Base-by-base conservation (phyloP, 2,113 vertebrate species). In the Oenanthe melanoleuca region DNA sequence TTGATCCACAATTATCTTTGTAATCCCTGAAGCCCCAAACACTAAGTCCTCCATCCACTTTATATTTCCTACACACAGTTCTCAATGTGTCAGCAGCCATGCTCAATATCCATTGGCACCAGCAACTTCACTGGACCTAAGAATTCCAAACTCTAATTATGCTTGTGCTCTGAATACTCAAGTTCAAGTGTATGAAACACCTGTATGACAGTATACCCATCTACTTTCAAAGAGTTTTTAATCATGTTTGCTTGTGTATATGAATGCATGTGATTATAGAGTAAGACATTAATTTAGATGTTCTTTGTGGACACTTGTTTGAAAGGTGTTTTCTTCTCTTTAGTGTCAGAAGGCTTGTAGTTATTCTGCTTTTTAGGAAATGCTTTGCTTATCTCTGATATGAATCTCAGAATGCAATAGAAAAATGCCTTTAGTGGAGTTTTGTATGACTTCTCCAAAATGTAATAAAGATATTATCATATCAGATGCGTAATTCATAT, bases 1-100 rank as follows among this genome's bases (percentile, higher is more conserved):
- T 98, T 98, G 98, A 98, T 98, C 97, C 95, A 97, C 97, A 97
- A 98, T 98, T 98, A 97, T 98, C 97, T 97, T 97, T 97, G 95
- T 97, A 97, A 96, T 98, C 97, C 97, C 98, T 79, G 81, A 98
- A 97, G 98, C 86, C 96, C 92, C 20, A 64, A 81, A 91, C 94
- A 65, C 95, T 97, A 97, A 95, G 92, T 97, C 96, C 64, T 96
- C 96, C 95, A 95, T 89, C 97, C 95, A 97, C 96, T 97, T 98
- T 97, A 86, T 95, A 97, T 98, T 97, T 98, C 96, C 89, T 97
- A 83, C 92, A 91, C 96, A 96, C 66, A 47, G 63, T 95, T 97
- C 87, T 97, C 94, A 92, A 72, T 55, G 53, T 97, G 95, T 95
- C 96, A 97, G 91, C 91, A 97, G 91, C 94, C 80, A 87, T 95